phyloP scores from a whole-genome alignment of 2,888 invertebrate species.

The Pachliopta kotzebuea region DNA sequence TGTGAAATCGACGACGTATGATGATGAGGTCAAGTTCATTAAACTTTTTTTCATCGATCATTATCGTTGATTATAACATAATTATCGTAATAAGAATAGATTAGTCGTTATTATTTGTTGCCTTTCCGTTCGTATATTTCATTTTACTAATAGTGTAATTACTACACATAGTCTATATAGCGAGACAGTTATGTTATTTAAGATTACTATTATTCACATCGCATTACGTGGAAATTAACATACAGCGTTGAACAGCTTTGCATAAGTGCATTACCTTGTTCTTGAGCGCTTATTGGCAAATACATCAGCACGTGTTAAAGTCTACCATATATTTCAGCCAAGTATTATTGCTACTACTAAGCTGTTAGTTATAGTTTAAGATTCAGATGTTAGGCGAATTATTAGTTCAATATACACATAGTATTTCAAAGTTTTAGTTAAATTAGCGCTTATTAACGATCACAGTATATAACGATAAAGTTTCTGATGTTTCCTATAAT shows the following conservation, averaged over 20 bases:
- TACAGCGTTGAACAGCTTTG: constrained; percentile 21
- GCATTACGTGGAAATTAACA: constrained; percentile 23
- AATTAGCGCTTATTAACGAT: too few species aligned
- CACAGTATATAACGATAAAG: too few species aligned
- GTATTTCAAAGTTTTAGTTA: too few species aligned
- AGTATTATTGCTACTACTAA: not conserved
- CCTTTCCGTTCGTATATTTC: not conserved
- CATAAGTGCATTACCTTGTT: constrained; percentile 30
- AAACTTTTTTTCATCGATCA: too few species aligned
- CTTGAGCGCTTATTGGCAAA: constrained; percentile 23
- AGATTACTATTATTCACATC: constrained; percentile 11
- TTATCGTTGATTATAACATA: not conserved
- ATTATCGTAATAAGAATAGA: too few species aligned
- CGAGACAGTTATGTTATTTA: constrained; percentile 6
- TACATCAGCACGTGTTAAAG: constrained; percentile 16
- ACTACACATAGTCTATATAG: not conserved
- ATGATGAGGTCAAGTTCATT: too few species aligned
- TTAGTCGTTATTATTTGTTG: not conserved
- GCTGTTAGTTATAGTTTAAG: not conserved
- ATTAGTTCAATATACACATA: too few species aligned
- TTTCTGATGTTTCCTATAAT: too few species aligned
- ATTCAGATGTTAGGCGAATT: not conserved
- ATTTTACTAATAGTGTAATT: not conserved
- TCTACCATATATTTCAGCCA: constrained; percentile 5
- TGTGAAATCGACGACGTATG: too few species aligned